Percentiles rank a stretch among this genome's conserved stretches.
Conservation (phyloP, 2,888 invertebrate species). For the Pammene fasciana region DNA sequence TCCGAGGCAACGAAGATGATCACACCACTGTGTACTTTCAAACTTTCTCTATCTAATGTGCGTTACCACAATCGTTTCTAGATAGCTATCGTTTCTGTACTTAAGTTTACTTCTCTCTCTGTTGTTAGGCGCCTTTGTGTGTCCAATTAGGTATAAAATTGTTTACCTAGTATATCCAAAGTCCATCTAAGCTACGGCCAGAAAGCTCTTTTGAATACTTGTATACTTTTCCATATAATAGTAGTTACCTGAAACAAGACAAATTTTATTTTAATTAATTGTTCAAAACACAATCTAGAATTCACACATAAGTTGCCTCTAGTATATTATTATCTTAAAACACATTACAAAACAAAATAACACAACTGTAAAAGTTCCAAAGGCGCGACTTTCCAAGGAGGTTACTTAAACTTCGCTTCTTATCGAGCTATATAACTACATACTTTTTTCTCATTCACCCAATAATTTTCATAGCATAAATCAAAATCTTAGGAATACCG, state of each 20-base stretch:
- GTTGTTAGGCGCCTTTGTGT: not conserved
- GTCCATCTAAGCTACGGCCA: not conserved
- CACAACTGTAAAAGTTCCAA: no score
- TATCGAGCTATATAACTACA: no score
- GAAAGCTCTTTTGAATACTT: not conserved
- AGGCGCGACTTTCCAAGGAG: no score
- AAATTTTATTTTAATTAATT: not conserved
- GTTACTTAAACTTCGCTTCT: no score
- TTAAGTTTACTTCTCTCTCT: conserved; percentile 8
- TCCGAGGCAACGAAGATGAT: conserved; percentile 23
- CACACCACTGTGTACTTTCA: conserved; percentile 48
- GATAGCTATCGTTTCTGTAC: conserved; percentile 31
- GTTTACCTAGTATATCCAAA: not conserved
- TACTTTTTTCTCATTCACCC: no score
- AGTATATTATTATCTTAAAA: no score
- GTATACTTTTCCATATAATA: not conserved
- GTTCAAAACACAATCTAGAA: no score
- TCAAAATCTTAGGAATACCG: no score
- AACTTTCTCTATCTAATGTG: conserved; percentile 52
- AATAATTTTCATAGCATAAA: no score
- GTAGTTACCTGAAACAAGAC: conserved; percentile 6
- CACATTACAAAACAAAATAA: no score
- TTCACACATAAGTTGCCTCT: not conserved
- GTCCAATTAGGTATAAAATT: not conserved
- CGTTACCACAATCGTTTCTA: conserved; percentile 42